A percentile compares a stretch with the other conserved stretches of the same genome.
These are phyloP conservation scores for Dione juno DNA, from an alignment of 2,888 invertebrate genomes.

Conservation along the genomic window DNA sequence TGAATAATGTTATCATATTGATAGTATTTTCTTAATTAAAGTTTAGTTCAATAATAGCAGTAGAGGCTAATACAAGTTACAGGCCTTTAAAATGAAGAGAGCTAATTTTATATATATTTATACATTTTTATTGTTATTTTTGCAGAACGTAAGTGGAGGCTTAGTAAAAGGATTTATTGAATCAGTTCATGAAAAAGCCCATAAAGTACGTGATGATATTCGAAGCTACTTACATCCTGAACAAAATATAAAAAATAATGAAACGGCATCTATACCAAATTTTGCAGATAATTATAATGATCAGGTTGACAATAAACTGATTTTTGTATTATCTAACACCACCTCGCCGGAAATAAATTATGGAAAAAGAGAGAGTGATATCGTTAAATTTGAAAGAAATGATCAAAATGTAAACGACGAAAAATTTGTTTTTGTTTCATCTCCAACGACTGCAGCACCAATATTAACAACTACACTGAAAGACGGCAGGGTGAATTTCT, in stretches of 20 bases:
- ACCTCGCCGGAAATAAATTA: background rate
- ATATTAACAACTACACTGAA: slow-evolving; percentile 48
- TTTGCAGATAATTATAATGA: slow-evolving; percentile 19
- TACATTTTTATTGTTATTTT: slow-evolving; percentile 28
- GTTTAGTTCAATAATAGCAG: slow-evolving; percentile 29
- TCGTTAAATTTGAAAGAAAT: background rate
- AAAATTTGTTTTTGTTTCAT: slow-evolving; percentile 36
- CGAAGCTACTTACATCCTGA: slow-evolving; percentile 49
- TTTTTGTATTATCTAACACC: background rate
- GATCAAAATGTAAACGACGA: slow-evolving; percentile 7
- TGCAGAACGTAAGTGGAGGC: slow-evolving; percentile 49
- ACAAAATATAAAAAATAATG: slow-evolving; percentile 32
- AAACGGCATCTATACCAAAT: slow-evolving; percentile 20
- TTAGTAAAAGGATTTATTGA: slow-evolving; percentile 53
- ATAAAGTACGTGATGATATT: slow-evolving; percentile 54
- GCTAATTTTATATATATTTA: slow-evolving; percentile 22
- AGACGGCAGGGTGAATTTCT: slow-evolving; percentile 65
- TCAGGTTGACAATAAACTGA: background rate
- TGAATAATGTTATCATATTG: slow-evolving; percentile 34
- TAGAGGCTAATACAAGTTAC: slow-evolving; percentile 27
- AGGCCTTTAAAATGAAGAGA: slow-evolving; percentile 34
- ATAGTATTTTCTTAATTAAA: slow-evolving; percentile 8
- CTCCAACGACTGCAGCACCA: slow-evolving; percentile 31
- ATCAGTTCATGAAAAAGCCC: slow-evolving; percentile 50
- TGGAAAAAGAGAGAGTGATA: background rate